These are phyloP conservation scores for Ryuthela nishihirai DNA, from an alignment of 2,888 invertebrate species.

Conservation along the genomic window DNA sequence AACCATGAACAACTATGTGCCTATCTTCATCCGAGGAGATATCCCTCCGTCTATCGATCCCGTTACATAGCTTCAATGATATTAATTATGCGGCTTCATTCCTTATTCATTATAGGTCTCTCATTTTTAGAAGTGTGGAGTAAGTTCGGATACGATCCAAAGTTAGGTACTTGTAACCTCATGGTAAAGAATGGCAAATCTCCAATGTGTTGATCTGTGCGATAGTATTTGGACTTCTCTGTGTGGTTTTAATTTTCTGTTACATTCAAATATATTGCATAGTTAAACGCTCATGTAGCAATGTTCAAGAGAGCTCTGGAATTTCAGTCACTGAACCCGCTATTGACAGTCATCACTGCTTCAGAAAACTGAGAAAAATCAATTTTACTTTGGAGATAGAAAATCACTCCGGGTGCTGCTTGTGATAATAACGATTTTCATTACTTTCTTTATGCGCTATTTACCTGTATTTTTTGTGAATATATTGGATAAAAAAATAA, in stretches of 20 bases:
- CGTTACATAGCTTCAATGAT: slow-evolving; percentile 73
- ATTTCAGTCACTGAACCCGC: too few relatives aligned
- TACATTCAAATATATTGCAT: slow-evolving; percentile 69
- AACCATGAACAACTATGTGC: slow-evolving; percentile 72
- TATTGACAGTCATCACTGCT: too few relatives aligned
- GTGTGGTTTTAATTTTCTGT: slow-evolving; percentile 74
- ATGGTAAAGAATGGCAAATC: slow-evolving; percentile 70
- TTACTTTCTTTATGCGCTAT: too few relatives aligned
- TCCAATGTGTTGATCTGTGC: slow-evolving; percentile 72
- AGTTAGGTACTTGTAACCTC: slow-evolving; percentile 84
- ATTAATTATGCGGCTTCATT: slow-evolving; percentile 69
- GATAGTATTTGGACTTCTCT: slow-evolving; percentile 76
- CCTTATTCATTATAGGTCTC: slow-evolving; percentile 67
- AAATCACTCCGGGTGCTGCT: too few relatives aligned
- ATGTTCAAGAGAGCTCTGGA: not conserved
- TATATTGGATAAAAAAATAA: too few relatives aligned
- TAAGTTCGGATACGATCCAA: slow-evolving; percentile 68
- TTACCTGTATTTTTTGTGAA: too few relatives aligned
- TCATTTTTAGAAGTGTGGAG: slow-evolving; percentile 81
- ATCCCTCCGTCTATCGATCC: slow-evolving; percentile 59
- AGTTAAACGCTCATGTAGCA: not conserved
- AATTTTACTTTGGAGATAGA: too few relatives aligned
- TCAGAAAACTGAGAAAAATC: too few relatives aligned
- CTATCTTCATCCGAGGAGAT: slow-evolving; percentile 7
- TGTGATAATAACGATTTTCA: too few relatives aligned